Evolutionary conservation across 2,797 vertebrate species (phyloP).

Genomic region (Aratinga solstitialis): DNA sequence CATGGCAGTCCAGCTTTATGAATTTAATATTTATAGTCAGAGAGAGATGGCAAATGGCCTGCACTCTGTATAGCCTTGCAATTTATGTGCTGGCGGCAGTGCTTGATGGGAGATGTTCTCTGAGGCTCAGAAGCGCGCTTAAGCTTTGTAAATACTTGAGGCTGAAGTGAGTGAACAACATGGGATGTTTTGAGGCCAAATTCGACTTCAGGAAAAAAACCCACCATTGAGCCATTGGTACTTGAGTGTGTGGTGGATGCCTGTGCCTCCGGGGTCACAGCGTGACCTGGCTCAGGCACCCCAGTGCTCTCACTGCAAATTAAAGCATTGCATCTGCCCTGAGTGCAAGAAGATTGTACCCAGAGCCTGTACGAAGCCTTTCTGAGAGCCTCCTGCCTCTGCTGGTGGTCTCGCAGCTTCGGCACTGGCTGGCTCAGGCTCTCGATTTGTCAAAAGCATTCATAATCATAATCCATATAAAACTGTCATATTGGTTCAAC

Average conservation of each 20-base stretch:
- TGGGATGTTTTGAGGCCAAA: constrained; percentile 71
- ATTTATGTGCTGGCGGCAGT: constrained; percentile 80
- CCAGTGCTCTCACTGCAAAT: constrained; percentile 31
- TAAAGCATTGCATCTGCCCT: constrained; percentile 68
- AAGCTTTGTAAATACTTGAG: constrained; percentile 87
- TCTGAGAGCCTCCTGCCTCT: constrained; percentile 36
- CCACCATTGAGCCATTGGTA: neutral
- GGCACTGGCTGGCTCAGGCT: constrained; percentile 62
- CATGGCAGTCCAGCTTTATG: constrained; percentile 60
- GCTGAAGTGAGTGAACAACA: constrained; percentile 69
- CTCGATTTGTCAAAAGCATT: constrained; percentile 74
- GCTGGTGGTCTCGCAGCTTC: constrained; percentile 75
- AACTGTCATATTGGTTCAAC: constrained; percentile 80
- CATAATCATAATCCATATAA: constrained; percentile 77
- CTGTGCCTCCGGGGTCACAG: neutral
- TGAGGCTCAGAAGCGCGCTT: constrained; percentile 77
- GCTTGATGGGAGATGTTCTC: constrained; percentile 73
- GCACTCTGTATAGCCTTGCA: constrained; percentile 77
- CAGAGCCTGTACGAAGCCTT: constrained; percentile 58
- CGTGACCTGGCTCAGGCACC: constrained; percentile 45
- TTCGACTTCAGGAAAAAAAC: neutral
- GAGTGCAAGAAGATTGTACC: constrained; percentile 40
- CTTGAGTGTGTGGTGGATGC: constrained; percentile 38
- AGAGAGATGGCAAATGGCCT: constrained; percentile 60
- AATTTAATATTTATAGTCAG: constrained; percentile 72